Conservation (phyloP, 2,797 vertebrate species). For the Cottoperca gobio region DNA sequence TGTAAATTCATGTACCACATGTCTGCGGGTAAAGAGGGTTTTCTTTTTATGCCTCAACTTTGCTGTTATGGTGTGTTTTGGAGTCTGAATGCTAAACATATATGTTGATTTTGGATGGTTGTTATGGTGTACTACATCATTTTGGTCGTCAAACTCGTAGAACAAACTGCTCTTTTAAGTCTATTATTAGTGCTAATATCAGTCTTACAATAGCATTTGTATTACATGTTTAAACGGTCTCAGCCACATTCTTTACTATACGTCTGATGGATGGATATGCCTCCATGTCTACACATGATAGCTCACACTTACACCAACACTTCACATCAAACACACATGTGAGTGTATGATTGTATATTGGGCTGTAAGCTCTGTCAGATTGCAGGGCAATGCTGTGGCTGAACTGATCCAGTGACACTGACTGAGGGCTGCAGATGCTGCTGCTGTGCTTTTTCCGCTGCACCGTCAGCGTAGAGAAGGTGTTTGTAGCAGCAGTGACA, state of each 20-base stretch:
- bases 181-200: not conserved
- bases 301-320: not conserved
- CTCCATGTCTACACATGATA: not conserved
- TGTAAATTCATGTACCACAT: slow-evolving; percentile 19
- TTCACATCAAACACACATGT: slow-evolving; percentile 7
- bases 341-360: not conserved
- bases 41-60: not conserved
- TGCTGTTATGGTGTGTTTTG: not conserved
- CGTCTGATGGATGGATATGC: not conserved
- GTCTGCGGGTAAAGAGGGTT: not conserved
- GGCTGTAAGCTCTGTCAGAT: not conserved
- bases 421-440: slow-evolving; percentile 41
- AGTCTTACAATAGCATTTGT: not conserved
- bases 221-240: not conserved
- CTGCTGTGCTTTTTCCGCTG: slow-evolving; percentile 12
- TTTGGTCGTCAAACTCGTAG: not conserved
- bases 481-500: slow-evolving; percentile 29
- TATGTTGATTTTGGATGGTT: not conserved
- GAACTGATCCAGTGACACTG: slow-evolving; percentile 16
- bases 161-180: too few species aligned
- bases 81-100: not conserved
- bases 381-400: slow-evolving; percentile 1
- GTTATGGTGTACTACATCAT: not conserved
- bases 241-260: not conserved
- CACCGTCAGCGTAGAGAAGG: slow-evolving; percentile 15